These are phyloP conservation scores for human (Homo sapiens) DNA, from an alignment of 2,113 vertebrate species.

Conservation along the genomic window GRCh38 chr20:14647501-14648000, in stretches of 20 bases:
- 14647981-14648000: neutral
- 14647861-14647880: neutral
- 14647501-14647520: neutral
- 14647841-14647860: neutral
- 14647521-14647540: neutral
- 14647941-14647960: neutral
- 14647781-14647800: neutral
- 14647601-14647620: neutral
- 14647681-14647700: neutral
- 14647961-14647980: neutral
- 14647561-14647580: neutral
- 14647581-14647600: neutral
- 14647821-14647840: neutral
- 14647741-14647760: neutral
- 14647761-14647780: neutral
- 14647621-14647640: fast-evolving
- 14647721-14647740: neutral
- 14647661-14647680: neutral
- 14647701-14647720: neutral
- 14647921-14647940: neutral
- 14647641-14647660: neutral
- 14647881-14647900: neutral
- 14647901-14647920: conserved; percentile 18
- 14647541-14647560: neutral
- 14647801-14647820: neutral